Evolutionary conservation across 2,888 invertebrate genomes (phyloP), one percentile per base, ranked within the genome.

Genomic region (Xanthia icteritia): DNA sequence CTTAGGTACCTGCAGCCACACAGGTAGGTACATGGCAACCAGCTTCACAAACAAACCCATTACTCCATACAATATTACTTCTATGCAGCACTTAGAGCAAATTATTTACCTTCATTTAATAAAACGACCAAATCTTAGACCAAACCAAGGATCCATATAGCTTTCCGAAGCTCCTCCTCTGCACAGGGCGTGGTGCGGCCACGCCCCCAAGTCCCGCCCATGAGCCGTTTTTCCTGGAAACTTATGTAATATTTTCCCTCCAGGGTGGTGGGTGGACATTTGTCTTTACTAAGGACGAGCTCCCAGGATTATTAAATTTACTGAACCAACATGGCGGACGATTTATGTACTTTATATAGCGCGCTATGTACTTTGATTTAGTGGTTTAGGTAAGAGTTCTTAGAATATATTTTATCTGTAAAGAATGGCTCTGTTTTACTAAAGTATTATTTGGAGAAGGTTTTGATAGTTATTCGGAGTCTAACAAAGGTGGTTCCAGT

Each of bases 281-380:
- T 93, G 92, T 93, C 94, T 94, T 92, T 90, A 89, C 90, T 89
- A 89, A 88, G 88, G 89, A 91, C 89, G 86, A 81, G 82, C 81
- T 86, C 86, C 91, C 91, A 89, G 93, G 93, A 92, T 95, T 95
- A 96, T 95, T 95, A 94, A 95, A 95, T 95, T 93, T 93, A 93
- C 92, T 86, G 91, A 90, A 90, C 82, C 88, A 92, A 92, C 90
- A 93, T 93, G 93, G 93, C 92, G 85, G 91, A 76, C 86, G 73
- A 81, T 90, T 88, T 88, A 88, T 85, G 73, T 87, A 85, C 77
- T 88, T 84, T 91, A 90, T 81, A 81, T 84, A 83, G 78, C 65
- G n/a, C 58, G 78, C 82, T 87, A 86, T 89, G 86, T 91, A 87
- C 88, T 84, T 85, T 88, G 86, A 88, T 88, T 88, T 89, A 88